phyloP scores from a whole-genome alignment of 2,888 invertebrate genomes.

The Empis stercorea region DNA sequence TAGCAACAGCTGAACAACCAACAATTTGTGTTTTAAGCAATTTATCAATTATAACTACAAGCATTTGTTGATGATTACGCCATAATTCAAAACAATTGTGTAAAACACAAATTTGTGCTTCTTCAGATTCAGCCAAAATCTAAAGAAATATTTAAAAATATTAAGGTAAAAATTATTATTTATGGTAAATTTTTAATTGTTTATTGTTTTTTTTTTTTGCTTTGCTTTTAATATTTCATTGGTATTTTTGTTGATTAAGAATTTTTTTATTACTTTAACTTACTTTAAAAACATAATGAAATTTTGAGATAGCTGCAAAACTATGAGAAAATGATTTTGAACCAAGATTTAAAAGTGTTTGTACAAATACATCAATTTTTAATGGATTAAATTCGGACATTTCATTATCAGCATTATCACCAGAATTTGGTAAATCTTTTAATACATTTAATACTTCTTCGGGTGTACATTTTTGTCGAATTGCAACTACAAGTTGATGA shows the following conservation, averaged over 20 bases:
- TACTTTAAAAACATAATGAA: slow-evolving; percentile 81
- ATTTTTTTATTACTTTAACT: no score
- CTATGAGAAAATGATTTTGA: slow-evolving; percentile 97
- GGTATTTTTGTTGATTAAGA: no score
- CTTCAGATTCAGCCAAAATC: slow-evolving; percentile 84
- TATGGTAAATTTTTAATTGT: background rate
- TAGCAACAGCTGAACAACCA: slow-evolving; percentile 92
- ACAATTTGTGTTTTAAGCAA: slow-evolving; percentile 94
- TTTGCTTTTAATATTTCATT: no score
- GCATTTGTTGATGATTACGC: slow-evolving; percentile 93
- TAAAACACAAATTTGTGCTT: slow-evolving; percentile 88
- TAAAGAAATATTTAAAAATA: slow-evolving; percentile 35
- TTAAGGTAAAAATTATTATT: no score
- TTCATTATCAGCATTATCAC: slow-evolving; percentile 42
- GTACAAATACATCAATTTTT: slow-evolving; percentile 95
- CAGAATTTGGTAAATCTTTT: slow-evolving; percentile 72
- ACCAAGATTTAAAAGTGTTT: slow-evolving; percentile 83
- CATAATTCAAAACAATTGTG: slow-evolving; percentile 91
- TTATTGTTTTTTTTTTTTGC: background rate
- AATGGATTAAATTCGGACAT: slow-evolving; percentile 72
- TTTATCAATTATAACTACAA: slow-evolving; percentile 91
- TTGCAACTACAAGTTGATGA: slow-evolving; percentile 72
- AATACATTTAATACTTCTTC: slow-evolving; percentile 81
- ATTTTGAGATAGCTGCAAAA: slow-evolving; percentile 97
- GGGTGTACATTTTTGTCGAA: slow-evolving; percentile 78